Evolutionary conservation across 2,797 vertebrate species (phyloP), one percentile per base, ranked within the genome.

Genomic region (Sebastes steindachneri): DNA sequence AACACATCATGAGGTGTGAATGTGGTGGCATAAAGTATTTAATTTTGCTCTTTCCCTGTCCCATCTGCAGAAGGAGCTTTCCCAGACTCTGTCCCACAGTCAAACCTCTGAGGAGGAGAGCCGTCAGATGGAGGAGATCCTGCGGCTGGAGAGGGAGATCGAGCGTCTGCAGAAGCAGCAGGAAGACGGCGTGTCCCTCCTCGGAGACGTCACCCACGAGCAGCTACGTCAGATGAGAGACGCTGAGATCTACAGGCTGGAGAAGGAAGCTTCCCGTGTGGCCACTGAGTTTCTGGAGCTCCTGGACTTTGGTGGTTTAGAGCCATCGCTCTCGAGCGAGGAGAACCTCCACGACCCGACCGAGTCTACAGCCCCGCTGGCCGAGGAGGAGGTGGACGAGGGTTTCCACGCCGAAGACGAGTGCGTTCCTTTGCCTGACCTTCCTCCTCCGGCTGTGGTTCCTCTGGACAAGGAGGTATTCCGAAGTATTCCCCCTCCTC

Each of bases 121-220:
- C 68, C 96, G 96, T 78, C 97, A 98, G 93, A 98, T 98, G 97
- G 97, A 97, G 91, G 97, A 98, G 94, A 98, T 98, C 86, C 93
- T 97, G 82, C 95, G 97, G 4, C 92, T 98, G 73, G 97, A 98
- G 92, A 95, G 95, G 77, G 97, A 98, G 94, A 98, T 98, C 10
- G 97, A 98, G 84, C 97, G 97, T 4, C 88, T 98, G 78, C 97
- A 98, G 92, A 95, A 92, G 72, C 97, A 98, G 91, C 96, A 97
- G 19, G 95, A 97, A 48, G 97, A 97, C 37, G 96, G 97, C 17
- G 95, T 97, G 72, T 97, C 96, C 33, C 94, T 97, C 29, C 90
- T 96, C 3, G 96, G 93, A 6, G 95, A 93, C 5, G 73, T 91
- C 48, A 91, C 92, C n/a, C 94, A 81, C 1, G 96, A 96, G 45